These are phyloP conservation scores for Platichthys stellatus DNA, from an alignment of 2,113 vertebrate genomes.

Conservation along the genomic window DNA sequence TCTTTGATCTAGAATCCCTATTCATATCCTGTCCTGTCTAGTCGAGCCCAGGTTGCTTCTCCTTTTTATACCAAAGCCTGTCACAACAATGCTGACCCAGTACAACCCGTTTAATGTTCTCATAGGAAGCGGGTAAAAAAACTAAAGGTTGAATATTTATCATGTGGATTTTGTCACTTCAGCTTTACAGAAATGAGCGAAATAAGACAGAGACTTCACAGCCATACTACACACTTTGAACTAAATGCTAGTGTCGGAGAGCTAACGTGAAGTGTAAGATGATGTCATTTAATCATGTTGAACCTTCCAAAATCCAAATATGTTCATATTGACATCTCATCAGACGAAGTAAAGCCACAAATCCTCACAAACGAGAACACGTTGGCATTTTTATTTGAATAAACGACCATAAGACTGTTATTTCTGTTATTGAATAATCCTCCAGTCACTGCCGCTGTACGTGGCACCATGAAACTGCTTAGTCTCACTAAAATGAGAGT, in stretches of 20 bases:
- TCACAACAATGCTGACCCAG: conserved; percentile 70
- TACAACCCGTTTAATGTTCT: conserved; percentile 45
- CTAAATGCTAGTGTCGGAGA: not conserved
- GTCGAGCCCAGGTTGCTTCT: conserved; percentile 64
- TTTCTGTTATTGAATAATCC: too few relatives aligned
- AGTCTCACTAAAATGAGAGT: not conserved
- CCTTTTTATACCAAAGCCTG: conserved; percentile 58
- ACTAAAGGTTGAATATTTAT: conserved; percentile 36
- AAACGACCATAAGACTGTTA: too few relatives aligned
- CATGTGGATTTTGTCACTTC: conserved; percentile 35
- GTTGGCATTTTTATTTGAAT: too few relatives aligned
- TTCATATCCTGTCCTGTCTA: conserved; percentile 77
- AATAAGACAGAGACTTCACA: not conserved
- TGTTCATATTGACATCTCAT: not conserved
- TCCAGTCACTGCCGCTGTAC: too few relatives aligned
- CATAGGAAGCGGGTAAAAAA: not conserved
- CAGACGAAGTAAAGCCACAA: too few relatives aligned
- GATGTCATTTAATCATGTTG: not conserved
- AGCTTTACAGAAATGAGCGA: conserved; percentile 10
- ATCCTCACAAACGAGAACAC: too few relatives aligned
- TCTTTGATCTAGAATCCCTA: conserved; percentile 74
- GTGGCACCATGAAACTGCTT: too few relatives aligned
- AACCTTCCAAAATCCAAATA: not conserved
- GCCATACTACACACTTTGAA: too few relatives aligned
- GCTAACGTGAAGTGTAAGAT: not conserved